Percentiles rank a stretch among this genome's conserved stretches.
phyloP scores from a whole-genome alignment of 2,888 invertebrate species.

The Conchocele bisecta region DNA sequence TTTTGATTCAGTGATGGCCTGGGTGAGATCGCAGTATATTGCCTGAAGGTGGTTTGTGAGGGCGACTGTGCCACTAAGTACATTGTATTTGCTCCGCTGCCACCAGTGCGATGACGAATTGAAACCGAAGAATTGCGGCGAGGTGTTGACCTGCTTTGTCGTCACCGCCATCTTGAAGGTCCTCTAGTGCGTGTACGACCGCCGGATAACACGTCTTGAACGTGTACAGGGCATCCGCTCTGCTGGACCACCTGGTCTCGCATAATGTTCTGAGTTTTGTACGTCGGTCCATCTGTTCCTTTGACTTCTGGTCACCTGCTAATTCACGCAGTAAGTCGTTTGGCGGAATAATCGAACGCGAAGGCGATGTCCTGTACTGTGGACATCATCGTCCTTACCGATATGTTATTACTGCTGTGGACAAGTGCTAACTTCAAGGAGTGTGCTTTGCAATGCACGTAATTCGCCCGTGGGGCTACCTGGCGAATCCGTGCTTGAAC shows the following conservation, averaged over 20 bases:
- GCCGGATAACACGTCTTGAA: slow-evolving; percentile 32
- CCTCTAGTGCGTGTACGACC: slow-evolving; percentile 25
- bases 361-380: slow-evolving; percentile 43
- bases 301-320: no score
- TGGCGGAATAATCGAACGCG: slow-evolving; percentile 36
- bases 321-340: slow-evolving; percentile 27
- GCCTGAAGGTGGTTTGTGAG: slow-evolving; percentile 25
- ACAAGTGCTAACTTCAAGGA: slow-evolving; percentile 40
- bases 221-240: slow-evolving; percentile 31
- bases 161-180: slow-evolving; percentile 29
- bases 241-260: slow-evolving; percentile 42
- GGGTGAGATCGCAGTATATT: slow-evolving; percentile 20
- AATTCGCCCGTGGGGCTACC: slow-evolving; percentile 18
- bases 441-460: no score
- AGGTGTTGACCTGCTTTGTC: slow-evolving; percentile 29
- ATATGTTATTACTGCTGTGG: slow-evolving; percentile 25
- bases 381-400: slow-evolving; percentile 31
- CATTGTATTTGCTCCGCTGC: slow-evolving; percentile 36
- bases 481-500: slow-evolving; percentile 18
- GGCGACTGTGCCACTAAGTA: slow-evolving; percentile 17
- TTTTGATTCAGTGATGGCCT: slow-evolving; percentile 26
- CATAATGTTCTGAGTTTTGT: slow-evolving; percentile 23
- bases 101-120: slow-evolving; percentile 27
- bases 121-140: slow-evolving; percentile 33
- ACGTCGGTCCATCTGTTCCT: slow-evolving; percentile 10